Conservation (phyloP, 64 coral and sea anemone species). For the Platygyra sinensis region DNA sequence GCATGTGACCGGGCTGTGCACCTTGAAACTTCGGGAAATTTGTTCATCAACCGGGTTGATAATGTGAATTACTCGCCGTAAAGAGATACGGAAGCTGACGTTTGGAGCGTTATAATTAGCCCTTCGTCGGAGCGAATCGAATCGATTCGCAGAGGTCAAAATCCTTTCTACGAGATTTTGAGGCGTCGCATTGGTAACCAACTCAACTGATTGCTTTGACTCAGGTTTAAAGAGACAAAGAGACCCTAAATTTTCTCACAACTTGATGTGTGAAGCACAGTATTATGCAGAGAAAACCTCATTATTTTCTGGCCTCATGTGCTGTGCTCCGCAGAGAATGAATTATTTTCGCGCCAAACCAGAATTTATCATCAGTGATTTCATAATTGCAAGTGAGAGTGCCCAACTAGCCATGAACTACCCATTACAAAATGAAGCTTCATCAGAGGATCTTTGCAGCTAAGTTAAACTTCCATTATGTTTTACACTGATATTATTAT, state of each 20-base stretch:
- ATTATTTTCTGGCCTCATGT: too few species aligned
- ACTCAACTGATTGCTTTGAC: constrained; percentile 8
- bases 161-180: not conserved
- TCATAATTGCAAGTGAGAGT: not conserved
- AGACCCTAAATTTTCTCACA: not conserved
- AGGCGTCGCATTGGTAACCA: not conserved
- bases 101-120: too few species aligned
- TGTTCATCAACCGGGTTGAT: not conserved
- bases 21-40: too few species aligned
- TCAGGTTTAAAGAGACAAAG: not conserved
- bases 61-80: too few species aligned
- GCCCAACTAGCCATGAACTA: not conserved
- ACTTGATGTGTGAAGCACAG: not conserved
- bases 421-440: not conserved
- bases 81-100: too few species aligned
- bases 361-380: not conserved
- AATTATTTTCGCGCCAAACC: constrained; percentile 1
- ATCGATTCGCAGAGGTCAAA: too few species aligned
- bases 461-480: too few species aligned
- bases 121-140: too few species aligned
- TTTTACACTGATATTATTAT: too few species aligned
- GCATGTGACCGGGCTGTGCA: too few species aligned
- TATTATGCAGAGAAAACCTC: not conserved
- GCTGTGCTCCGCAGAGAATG: not conserved
- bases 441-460: too few species aligned